phyloP scores from a whole-genome alignment of 2,888 invertebrate species.

The Lasioglossum malachurum region DNA sequence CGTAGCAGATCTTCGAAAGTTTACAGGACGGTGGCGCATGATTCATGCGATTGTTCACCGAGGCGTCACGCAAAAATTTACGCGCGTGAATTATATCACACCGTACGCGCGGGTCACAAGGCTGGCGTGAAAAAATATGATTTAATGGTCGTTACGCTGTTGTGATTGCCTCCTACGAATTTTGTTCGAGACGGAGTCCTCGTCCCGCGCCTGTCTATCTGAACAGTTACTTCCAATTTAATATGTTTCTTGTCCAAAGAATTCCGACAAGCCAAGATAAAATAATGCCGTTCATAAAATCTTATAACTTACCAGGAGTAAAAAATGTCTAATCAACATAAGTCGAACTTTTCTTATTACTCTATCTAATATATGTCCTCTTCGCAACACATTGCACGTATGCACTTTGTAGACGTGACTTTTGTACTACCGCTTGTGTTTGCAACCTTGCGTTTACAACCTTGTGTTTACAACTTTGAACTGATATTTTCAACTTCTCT shows the following conservation, averaged over 20 bases:
- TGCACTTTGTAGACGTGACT: no score
- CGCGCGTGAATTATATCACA: constrained; percentile 15
- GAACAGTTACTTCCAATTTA: background rate
- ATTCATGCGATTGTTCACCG: background rate
- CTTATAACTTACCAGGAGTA: background rate
- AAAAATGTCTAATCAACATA: no score
- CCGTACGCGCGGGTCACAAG: constrained; percentile 9
- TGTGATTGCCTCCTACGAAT: constrained; percentile 25
- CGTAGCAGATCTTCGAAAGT: background rate
- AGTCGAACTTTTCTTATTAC: no score
- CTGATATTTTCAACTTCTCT: no score
- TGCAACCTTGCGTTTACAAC: no score
- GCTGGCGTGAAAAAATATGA: constrained; percentile 34
- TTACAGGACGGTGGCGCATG: background rate
- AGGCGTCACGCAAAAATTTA: background rate
- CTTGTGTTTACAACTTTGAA: no score
- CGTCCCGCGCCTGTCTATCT: background rate
- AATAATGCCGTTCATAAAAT: background rate
- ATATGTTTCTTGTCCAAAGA: background rate
- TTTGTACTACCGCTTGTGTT: no score
- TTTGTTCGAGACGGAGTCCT: constrained; percentile 24
- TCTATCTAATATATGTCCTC: no score
- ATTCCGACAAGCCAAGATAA: background rate
- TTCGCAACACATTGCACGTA: no score
- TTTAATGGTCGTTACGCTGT: constrained; percentile 33